A percentile compares a stretch with the other conserved stretches of the same genome.
Evolutionary conservation across 2,113 vertebrate species (phyloP).

Genomic region (Stegastes partitus): DNA sequence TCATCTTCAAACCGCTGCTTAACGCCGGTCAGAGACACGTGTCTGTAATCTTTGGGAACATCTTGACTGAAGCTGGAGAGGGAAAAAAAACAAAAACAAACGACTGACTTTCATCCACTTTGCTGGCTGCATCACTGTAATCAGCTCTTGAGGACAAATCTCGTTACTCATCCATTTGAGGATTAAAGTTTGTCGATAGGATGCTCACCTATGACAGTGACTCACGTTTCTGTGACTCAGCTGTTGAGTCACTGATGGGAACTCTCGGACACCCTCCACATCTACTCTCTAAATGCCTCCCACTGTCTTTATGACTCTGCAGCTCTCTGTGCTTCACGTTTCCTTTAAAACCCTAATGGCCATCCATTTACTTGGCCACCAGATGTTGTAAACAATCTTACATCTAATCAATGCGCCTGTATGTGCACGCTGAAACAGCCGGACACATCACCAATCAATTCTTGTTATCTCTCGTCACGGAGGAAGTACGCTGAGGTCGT

Average conservation of each 20-base stretch:
- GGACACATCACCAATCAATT: constrained; percentile 44
- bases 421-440: constrained; percentile 26
- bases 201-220: constrained; percentile 63
- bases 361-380: constrained; percentile 9
- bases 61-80: constrained; percentile 91
- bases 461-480: constrained; percentile 9
- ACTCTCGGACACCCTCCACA: too few species aligned
- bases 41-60: constrained; percentile 93
- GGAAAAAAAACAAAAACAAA: background rate
- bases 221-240: constrained; percentile 61
- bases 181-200: constrained; percentile 46
- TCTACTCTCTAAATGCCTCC: constrained; percentile 11
- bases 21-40: constrained; percentile 93
- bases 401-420: constrained; percentile 31
- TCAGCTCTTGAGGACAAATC: constrained; percentile 57
- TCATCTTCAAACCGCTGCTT: constrained; percentile 96
- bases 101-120: constrained; percentile 36
- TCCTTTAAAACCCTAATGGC: background rate
- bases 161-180: constrained; percentile 61
- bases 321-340: background rate
- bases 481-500: constrained; percentile 2
- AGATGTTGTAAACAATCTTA: constrained; percentile 7
- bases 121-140: constrained; percentile 39
- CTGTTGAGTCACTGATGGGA: constrained; percentile 32
- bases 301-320: background rate